These are phyloP conservation scores for Brachyptera putata DNA, from an alignment of 2,888 invertebrate species.

Conservation along the genomic window DNA sequence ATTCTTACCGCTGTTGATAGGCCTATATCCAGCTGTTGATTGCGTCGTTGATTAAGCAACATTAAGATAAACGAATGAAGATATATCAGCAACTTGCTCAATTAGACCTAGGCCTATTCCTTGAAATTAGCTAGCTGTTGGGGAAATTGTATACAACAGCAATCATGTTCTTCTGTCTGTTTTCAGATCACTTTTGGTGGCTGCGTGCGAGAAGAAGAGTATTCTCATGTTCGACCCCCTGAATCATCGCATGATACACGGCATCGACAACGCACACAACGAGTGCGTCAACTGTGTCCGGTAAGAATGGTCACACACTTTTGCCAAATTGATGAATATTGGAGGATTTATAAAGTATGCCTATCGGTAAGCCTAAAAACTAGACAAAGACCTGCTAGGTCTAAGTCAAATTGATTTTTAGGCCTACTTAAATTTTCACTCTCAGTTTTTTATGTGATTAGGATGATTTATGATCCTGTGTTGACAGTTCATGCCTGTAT, in stretches of 20 bases:
- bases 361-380: neutral
- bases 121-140: neutral
- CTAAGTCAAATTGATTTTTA: neutral
- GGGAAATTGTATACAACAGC: constrained; percentile 4
- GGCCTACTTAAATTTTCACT: no score
- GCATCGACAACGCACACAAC: constrained; percentile 75
- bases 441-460: no score
- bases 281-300: constrained; percentile 92
- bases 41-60: no score
- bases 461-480: no score
- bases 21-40: no score
- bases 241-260: constrained; percentile 67
- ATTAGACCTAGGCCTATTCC: no score
- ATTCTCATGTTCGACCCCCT: constrained; percentile 84
- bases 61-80: no score
- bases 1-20: no score
- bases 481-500: no score
- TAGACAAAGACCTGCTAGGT: neutral
- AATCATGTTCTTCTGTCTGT: neutral
- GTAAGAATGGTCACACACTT: no score
- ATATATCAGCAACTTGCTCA: no score
- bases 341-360: neutral
- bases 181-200: constrained; percentile 58
- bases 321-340: no score
- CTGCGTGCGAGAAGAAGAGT: constrained; percentile 87